Base-by-base conservation (phyloP, 2,888 invertebrate genomes). In the Thelaira solivaga region DNA sequence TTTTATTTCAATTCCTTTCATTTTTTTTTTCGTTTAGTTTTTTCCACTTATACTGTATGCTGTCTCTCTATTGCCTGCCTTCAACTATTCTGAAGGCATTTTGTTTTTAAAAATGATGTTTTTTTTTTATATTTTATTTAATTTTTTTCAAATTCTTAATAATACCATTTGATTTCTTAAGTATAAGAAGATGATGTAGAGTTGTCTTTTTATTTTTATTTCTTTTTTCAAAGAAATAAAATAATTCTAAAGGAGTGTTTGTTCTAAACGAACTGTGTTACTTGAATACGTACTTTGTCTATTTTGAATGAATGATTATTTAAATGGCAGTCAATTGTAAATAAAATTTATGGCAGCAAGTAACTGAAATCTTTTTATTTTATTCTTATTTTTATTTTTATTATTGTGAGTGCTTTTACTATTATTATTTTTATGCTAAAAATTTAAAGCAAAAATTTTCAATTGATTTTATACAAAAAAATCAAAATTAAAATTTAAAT, bases 1-100 rank as follows among this genome's bases (percentile, higher is more conserved):
- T 76, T 73, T 72, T 73, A 57, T 77, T 76, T 71, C 53, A 75
- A 62, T 49, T 61, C n/a, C n/a, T n/a, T n/a, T n/a, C n/a, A n/a
- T n/a, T 34, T 34, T 20, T 59, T 29, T 41, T 43, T 43, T 45
- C 7, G 8, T 13, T 4, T 2, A 1, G 13, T 29, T 45, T 34
- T 45, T 41, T 29, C 8, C 39, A 67, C 47, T 29, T 49, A n/a
- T 29, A 6, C 6, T 18, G n/a, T 47, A 55, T 34, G 18, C 65
- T 57, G n/a, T n/a, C n/a, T n/a, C n/a, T n/a, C n/a, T n/a, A n/a
- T n/a, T n/a, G n/a, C n/a, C 39, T 51, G 20, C 55, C 13, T 53
- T 34, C 34, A 43, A 6, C 47, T 59, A 43, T 43, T 49, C 53
- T 29, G 13, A 64, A 72, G 69, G 55, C 75, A 73, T 62, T 65